Evolutionary conservation across 2,113 vertebrate species (phyloP), one percentile per base, ranked within the genome.

Genomic region (Rhinopomastus cyanomelas): DNA sequence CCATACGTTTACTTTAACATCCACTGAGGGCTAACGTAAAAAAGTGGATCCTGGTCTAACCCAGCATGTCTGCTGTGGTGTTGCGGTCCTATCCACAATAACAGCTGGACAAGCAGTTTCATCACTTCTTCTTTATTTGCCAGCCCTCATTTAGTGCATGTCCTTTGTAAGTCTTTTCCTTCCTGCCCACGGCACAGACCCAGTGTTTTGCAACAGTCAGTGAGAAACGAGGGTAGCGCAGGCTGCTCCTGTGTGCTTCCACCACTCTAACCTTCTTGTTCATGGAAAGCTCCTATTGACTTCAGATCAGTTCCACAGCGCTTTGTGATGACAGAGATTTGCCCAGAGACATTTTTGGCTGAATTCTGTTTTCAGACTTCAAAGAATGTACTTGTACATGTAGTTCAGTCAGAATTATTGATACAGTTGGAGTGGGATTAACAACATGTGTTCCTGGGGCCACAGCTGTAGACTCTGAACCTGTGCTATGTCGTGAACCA

Each of bases 321-420:
- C 62, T 95, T 92, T 88, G 66, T 65, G 53, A 79, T 91, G 86
- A 94, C 88, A 94, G 90, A 96, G 88, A 81, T 81, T 91, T 72
- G 88, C 92, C 85, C 69, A 91, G 77, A 95, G 93, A 95, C 36
- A 87, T 84, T 81, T n/a, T 88, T 88, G 77, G 80, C 74, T 91
- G 85, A 68, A 79, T 86, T 95, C 84, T 95, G 5, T 91, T 84
- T 91, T 85, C 73, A 88, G 57, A 90, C 94, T 88, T 95, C 93
- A 94, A 92, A 94, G 93, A 88, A 55, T 42, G 36, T 76, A 23
- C 37, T 91, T 81, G 52, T 75, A 74, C 22, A 19, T 42, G 65
- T 53, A 92, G 62, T 91, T 96, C 94, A 95, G 83, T 92, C 55
- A 86, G 95, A 96, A 96, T 94, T 95, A 95, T 94, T 94, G 90